These are phyloP conservation scores for Asteroscopus sphinx DNA, from an alignment of 2,888 invertebrate genomes.

Conservation along the genomic window DNA sequence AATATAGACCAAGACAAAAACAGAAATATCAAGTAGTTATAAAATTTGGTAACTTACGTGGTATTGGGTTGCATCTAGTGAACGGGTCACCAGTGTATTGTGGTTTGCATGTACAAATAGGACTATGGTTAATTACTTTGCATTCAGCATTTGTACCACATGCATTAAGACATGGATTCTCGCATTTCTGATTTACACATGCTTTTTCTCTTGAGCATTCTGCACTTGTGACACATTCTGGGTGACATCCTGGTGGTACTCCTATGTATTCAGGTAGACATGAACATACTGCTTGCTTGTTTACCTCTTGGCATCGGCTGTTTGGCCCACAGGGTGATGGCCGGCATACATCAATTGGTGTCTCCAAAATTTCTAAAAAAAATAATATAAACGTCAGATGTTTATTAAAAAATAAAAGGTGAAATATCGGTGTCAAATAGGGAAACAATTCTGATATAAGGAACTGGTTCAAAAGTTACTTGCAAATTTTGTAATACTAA, in stretches of 20 bases:
- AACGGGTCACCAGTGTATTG: slow-evolving; percentile 93
- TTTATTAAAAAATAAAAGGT: no score
- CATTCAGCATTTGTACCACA: slow-evolving; percentile 93
- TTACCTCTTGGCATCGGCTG: slow-evolving; percentile 93
- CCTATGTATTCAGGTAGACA: slow-evolving; percentile 93
- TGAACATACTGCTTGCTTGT: slow-evolving; percentile 93
- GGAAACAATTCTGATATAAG: no score
- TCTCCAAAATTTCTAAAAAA: slow-evolving; percentile 65
- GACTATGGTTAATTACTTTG: slow-evolving; percentile 94
- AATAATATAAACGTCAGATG: no score
- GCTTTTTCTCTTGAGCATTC: slow-evolving; percentile 93
- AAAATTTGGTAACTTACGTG: slow-evolving; percentile 77
- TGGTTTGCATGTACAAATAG: slow-evolving; percentile 93
- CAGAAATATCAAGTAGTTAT: not conserved
- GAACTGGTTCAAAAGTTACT: no score
- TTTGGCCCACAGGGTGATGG: slow-evolving; percentile 94
- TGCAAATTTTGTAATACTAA: no score
- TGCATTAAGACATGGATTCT: slow-evolving; percentile 92
- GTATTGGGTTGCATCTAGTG: slow-evolving; percentile 88
- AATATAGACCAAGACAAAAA: no score
- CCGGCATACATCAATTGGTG: slow-evolving; percentile 89
- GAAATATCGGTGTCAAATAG: no score
- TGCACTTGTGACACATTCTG: slow-evolving; percentile 93
- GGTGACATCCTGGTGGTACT: slow-evolving; percentile 93
- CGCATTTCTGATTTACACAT: slow-evolving; percentile 94